Conservation (phyloP, 2,888 invertebrate genomes). For the Pterobdella sp. region DNA sequence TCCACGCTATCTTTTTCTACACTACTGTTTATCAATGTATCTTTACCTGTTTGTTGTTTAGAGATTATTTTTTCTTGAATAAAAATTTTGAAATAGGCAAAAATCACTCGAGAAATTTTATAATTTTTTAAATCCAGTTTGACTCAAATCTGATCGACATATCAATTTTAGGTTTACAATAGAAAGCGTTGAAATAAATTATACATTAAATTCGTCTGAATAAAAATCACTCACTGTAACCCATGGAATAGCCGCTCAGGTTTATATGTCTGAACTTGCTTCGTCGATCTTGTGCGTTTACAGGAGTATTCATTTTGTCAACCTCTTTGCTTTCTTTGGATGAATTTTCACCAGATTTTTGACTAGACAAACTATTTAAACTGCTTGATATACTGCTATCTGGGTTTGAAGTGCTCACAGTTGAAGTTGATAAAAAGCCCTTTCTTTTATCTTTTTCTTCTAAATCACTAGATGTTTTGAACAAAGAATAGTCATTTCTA, state of each 20-base stretch:
- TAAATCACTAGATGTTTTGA: constrained; percentile 5
- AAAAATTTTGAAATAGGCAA: background rate
- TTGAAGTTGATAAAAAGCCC: background rate
- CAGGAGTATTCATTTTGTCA: background rate
- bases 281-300: background rate
- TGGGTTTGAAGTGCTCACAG: constrained; percentile 11
- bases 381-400: constrained; percentile 14
- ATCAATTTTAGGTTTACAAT: too few species aligned
- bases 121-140: background rate
- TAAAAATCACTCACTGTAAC: too few species aligned
- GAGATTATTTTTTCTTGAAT: background rate
- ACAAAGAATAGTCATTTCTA: background rate
- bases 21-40: constrained; percentile 25
- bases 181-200: too few species aligned
- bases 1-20: constrained; percentile 25
- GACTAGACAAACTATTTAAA: constrained; percentile 19
- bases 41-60: constrained; percentile 5
- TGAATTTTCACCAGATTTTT: constrained; percentile 3
- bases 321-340: background rate
- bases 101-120: background rate
- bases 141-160: too few species aligned
- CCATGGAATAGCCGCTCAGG: too few species aligned
- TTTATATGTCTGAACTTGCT: background rate
- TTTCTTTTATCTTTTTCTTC: background rate
- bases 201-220: too few species aligned